These are phyloP conservation scores for Ecliptopera silaceata DNA, from an alignment of 2,888 invertebrate genomes.

Conservation along the genomic window DNA sequence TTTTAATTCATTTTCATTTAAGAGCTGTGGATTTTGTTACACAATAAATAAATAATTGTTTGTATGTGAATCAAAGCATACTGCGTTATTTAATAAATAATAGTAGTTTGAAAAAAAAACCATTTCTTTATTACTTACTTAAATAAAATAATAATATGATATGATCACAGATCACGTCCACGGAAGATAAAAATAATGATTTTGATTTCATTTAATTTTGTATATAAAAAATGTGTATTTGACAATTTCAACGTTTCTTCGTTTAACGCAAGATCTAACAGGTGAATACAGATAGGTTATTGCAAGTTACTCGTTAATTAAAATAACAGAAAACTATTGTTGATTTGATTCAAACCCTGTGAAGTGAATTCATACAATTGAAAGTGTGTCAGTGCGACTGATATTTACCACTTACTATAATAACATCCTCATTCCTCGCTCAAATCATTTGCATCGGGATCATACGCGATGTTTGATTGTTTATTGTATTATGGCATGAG, in stretches of 20 bases:
- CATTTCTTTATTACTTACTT: not conserved
- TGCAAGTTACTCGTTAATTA: too few species aligned
- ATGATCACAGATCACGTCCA: too few species aligned
- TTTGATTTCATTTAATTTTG: too few species aligned
- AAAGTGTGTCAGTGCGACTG: constrained; percentile 10
- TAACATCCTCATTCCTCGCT: constrained; percentile 18
- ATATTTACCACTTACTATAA: constrained; percentile 17
- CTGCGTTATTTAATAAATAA: not conserved
- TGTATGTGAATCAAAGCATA: constrained; percentile 6
- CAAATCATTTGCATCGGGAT: constrained; percentile 8
- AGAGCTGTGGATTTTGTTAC: too few species aligned
- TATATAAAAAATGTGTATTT: too few species aligned
- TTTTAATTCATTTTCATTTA: too few species aligned
- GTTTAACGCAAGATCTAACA: too few species aligned
- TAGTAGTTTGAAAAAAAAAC: too few species aligned
- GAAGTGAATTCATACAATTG: constrained; percentile 3
- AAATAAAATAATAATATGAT: not conserved
- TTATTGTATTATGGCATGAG: not conserved
- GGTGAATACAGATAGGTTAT: too few species aligned
- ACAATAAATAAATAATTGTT: too few species aligned
- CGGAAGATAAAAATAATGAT: too few species aligned
- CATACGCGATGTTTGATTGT: constrained; percentile 1
- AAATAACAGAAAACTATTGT: not conserved
- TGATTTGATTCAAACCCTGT: not conserved
- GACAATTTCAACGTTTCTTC: too few species aligned